Base-by-base conservation (phyloP, 2,888 invertebrate genomes). In the Nephrotoma appendiculata region DNA sequence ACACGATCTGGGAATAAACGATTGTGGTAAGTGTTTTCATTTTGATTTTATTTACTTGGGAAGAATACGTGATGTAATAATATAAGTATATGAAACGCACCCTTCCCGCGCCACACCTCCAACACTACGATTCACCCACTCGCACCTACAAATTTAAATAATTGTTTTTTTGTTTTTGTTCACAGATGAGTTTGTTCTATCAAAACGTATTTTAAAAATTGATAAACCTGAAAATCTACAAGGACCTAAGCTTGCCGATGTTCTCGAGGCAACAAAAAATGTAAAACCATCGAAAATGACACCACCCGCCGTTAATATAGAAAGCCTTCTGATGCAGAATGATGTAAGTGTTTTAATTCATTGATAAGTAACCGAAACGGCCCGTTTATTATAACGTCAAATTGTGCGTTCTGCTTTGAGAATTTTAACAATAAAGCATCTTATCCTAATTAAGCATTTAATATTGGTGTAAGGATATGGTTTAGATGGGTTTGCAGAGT, bases 231-330 rank as follows among this genome's bases (percentile, higher is more conserved):
- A 90, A 41, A 89, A 89, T 71, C 89, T 93, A 19, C 90, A 91
- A 86, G 91, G 93, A 5, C 93, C 94, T n/a, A 92, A 90, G 5
- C 89, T 92, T 87, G 91, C 91, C 43, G 91, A 92, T 57, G 92
- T 94, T 83, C 89, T 91, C 87, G 89, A 90, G 87, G 92, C 91
- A 6, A 94, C 94, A 0, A 91, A 90, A 85, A 89, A 91, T 89
- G 88, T 93, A 43, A 90, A 90, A 41, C 86, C 89, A 48, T 89
- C 88, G 87, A 90, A 90, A 87, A 89, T 89, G 86, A 88, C 90
- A 42, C 89, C 90, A 88, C 90, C 91, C 43, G 88, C 91, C 84
- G 91, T 92, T 85, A 90, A 91, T 87, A 90, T 91, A 44, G 92
- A 93, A 87, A 91, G 91, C 88, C 90, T 91, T 87, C 91, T 92